Conservation (phyloP, 2,113 vertebrate genomes). For the Onychostoma macrolepis region DNA sequence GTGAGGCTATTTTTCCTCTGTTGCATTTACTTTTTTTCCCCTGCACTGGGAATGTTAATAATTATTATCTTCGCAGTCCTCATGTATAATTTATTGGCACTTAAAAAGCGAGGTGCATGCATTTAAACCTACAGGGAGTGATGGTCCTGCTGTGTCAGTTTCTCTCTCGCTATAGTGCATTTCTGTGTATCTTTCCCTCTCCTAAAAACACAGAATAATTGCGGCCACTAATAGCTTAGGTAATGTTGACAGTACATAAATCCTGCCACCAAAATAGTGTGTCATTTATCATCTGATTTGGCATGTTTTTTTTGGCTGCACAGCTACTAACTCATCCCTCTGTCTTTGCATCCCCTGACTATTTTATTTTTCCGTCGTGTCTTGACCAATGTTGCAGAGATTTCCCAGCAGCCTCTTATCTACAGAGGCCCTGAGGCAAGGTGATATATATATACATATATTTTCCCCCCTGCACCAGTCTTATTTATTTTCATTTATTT, state of each 20-base stretch:
- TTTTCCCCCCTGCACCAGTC: not conserved
- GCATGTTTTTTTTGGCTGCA: conserved; percentile 71
- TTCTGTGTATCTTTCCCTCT: conserved; percentile 48
- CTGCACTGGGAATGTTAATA: conserved; percentile 22
- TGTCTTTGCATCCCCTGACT: not conserved
- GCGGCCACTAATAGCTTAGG: conserved; percentile 78
- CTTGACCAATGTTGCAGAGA: not conserved
- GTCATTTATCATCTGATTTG: conserved; percentile 80
- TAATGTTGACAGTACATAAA: conserved; percentile 85
- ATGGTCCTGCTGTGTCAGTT: conserved; percentile 65
- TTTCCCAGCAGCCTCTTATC: conserved; percentile 5
- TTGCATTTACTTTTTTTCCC: not conserved
- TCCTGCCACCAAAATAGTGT: conserved; percentile 78
- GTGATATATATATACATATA: too few relatives aligned
- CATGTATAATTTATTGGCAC: conserved; percentile 77
- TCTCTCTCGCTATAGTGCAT: conserved; percentile 51
- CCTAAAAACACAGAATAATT: conserved; percentile 74
- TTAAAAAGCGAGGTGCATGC: conserved; percentile 75
- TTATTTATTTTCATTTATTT: not conserved
- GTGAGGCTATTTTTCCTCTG: not conserved
- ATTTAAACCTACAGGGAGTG: conserved; percentile 72
- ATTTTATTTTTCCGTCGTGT: not conserved
- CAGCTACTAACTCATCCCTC: conserved; percentile 57
- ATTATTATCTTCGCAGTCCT: conserved; percentile 75
- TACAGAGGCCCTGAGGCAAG: not conserved